Conservation (phyloP, 2,797 vertebrate genomes). For the Phataginus tetradactyla region DNA sequence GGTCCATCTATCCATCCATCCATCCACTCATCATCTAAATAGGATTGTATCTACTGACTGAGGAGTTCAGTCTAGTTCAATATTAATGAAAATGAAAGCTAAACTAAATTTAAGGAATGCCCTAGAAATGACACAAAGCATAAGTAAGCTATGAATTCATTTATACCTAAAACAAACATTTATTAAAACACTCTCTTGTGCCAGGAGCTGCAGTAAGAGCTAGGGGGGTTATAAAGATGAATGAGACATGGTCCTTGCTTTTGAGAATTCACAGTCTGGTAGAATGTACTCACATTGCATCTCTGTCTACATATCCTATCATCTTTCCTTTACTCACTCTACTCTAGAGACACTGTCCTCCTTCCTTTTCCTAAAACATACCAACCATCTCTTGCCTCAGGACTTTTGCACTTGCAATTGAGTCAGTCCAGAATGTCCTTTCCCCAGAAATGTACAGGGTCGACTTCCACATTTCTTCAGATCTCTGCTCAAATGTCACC, state of each 20-base stretch:
- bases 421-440: neutral
- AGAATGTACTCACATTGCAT: neutral
- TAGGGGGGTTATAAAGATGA: neutral
- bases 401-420: neutral
- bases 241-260: neutral
- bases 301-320: neutral
- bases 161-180: neutral
- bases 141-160: neutral
- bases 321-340: neutral
- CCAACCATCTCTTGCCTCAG: neutral
- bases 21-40: neutral
- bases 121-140: neutral
- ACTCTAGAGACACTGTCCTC: neutral
- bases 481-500: neutral
- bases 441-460: neutral
- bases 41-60: neutral
- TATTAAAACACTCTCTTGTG: neutral
- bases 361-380: neutral
- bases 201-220: neutral
- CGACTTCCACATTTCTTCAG: neutral
- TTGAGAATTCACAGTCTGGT: neutral
- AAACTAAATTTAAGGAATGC: neutral
- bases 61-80: neutral
- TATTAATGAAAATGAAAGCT: constrained; percentile 31
- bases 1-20: neutral